Evolutionary conservation across 2,888 invertebrate genomes (phyloP), one percentile per base, ranked within the genome.

Genomic region (Cotesia congregata): DNA sequence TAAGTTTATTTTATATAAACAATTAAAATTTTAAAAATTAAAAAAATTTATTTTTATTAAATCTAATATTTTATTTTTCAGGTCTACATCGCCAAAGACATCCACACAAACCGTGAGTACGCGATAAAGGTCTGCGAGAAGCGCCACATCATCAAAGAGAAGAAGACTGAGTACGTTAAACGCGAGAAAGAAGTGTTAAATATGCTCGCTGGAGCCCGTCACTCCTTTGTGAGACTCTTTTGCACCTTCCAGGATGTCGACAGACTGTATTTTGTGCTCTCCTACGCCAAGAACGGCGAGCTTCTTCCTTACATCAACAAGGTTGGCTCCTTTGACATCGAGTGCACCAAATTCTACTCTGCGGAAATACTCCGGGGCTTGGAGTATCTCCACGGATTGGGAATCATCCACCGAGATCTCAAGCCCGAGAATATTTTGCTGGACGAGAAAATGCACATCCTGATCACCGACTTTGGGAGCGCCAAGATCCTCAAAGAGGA

Each of bases 51-150:
- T 17, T 17, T 17, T 17, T 1, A 17, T 17, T 17, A 17, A 17
- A 1, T 17, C n/a, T n/a, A n/a, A n/a, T 17, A 17, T 17, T 1
- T 72, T 30, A 9, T 38, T 20, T 76, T 69, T 30, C 86, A 93
- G 93, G 93, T 98, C 73, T 98, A 96, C 90, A 92, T 97, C 83
- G 97, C 97, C 72, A 96, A 96, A 90, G 98, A 98, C 90, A 94
- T 97, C 79, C 95, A 95, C 88, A 95, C 94, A 75, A 94, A 93
- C 85, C 95, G 94, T 87, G 97, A 98, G 92, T 97, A 94, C 93
- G 98, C 98, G 91, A 98, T 99, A 88, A 99, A 99, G 93, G 98
- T 98, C n/a, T 95, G 98, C 90, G 97, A 98, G 87, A 99, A 99
- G 91, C 92, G 93, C 72, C 96, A 97, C 90, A 98, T 99, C 83